Conservation (phyloP, 2,113 vertebrate species). For the Urocolius indicus region DNA sequence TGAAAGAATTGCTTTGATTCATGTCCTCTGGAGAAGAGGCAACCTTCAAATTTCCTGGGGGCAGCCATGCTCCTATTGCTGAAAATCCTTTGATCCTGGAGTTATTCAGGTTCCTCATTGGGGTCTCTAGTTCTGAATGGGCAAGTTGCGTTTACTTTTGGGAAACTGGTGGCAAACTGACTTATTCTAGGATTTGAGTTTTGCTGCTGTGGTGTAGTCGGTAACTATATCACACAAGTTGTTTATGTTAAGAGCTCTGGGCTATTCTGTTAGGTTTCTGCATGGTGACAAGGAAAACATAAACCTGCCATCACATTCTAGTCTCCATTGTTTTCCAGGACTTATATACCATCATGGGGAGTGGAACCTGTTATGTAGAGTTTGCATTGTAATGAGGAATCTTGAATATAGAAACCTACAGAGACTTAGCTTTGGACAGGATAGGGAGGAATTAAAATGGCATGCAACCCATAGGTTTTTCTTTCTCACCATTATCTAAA, state of each 20-base stretch:
- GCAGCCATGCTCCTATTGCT: not conserved
- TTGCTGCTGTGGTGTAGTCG: not conserved
- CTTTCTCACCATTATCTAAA: constrained; percentile 30
- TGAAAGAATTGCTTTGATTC: not conserved
- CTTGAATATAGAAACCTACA: not conserved
- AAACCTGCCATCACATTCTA: not conserved
- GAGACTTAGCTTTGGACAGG: constrained; percentile 1
- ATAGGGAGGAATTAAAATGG: constrained; percentile 23
- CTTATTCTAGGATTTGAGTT: not conserved
- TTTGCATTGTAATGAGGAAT: not conserved
- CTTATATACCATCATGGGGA: not conserved
- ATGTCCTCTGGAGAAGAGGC: not conserved
- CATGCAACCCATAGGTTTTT: not conserved
- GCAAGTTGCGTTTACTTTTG: not conserved
- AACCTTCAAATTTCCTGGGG: not conserved
- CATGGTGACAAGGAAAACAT: not conserved
- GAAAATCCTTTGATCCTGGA: not conserved
- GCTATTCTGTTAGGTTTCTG: not conserved
- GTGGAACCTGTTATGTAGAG: fast-evolving
- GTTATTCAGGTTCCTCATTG: not conserved
- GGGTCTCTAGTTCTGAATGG: not conserved
- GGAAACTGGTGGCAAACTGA: not conserved
- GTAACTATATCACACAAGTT: not conserved
- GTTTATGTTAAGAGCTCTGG: not conserved
- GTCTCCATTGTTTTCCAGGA: not conserved